A percentile compares a stretch with the other conserved stretches of the same genome.
These are phyloP conservation scores for Pogonomyrmex barbatus DNA, from an alignment of 1,140 invertebrate genomes.

Conservation along the genomic window DNA sequence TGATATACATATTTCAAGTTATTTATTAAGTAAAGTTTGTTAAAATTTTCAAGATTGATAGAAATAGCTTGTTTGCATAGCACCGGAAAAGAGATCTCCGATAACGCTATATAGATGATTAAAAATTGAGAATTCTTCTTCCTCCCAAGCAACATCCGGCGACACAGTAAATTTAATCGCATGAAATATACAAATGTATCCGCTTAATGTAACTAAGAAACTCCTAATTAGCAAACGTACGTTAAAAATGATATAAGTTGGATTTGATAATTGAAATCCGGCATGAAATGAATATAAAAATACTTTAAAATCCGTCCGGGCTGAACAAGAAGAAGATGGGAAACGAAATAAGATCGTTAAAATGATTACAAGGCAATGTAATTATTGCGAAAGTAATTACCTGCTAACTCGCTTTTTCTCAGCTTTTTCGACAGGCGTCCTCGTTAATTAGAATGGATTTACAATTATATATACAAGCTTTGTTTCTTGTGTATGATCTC, in stretches of 20 bases:
- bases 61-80: not conserved
- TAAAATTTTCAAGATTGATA: not conserved
- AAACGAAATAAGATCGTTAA: slow-evolving; percentile 44
- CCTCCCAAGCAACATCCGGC: not conserved
- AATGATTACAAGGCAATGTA: slow-evolving; percentile 50
- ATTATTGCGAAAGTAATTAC: slow-evolving; percentile 55
- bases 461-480: slow-evolving; percentile 39
- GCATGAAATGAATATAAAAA: slow-evolving; percentile 30
- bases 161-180: not conserved
- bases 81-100: not conserved
- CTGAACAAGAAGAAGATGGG: slow-evolving; percentile 36
- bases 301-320: slow-evolving; percentile 5
- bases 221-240: not conserved
- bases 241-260: not conserved
- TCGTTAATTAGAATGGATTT: slow-evolving; percentile 47
- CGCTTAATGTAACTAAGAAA: not conserved
- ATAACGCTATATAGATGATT: not conserved
- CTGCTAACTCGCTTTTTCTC: slow-evolving; percentile 42
- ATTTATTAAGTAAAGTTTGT: not conserved
- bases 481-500: not conserved
- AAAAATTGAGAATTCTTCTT: not conserved
- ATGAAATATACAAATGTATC: not conserved
- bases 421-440: slow-evolving; percentile 37
- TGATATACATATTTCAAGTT: not conserved
- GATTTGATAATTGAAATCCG: slow-evolving; percentile 24